Percentiles rank a stretch among this genome's conserved stretches.
Evolutionary conservation across 2,113 vertebrate species (phyloP).

Genomic region (Aptenodytes patagonicus): DNA sequence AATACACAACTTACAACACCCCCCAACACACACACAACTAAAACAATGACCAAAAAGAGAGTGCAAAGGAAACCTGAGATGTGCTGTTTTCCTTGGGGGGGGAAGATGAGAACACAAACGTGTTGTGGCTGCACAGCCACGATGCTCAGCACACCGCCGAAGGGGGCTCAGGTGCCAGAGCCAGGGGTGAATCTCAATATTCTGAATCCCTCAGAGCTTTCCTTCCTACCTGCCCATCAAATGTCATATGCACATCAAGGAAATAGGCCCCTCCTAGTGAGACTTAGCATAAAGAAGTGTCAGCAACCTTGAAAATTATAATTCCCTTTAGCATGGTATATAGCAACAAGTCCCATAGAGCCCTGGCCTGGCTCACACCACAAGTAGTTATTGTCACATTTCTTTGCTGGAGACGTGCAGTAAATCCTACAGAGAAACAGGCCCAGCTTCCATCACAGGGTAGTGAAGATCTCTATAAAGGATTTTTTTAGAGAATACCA

Average conservation of each 20-base stretch:
- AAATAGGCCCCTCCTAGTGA: background rate
- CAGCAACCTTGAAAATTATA: background rate
- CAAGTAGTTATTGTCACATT: background rate
- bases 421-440: background rate
- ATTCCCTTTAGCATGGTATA: background rate
- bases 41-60: background rate
- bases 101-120: background rate
- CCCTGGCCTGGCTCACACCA: background rate
- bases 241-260: rapidly evolving
- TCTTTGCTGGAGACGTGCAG: background rate
- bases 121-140: background rate
- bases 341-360: background rate
- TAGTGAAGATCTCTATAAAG: background rate
- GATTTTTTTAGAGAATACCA: background rate
- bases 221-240: background rate
- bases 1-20: background rate
- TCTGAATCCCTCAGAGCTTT: background rate
- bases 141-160: background rate
- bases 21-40: background rate
- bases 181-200: background rate
- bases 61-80: background rate
- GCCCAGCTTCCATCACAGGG: background rate
- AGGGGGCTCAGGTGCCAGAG: background rate
- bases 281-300: background rate
- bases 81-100: background rate